Percentiles rank a stretch among this genome's conserved stretches.
Evolutionary conservation across 2,888 invertebrate species (phyloP).

Genomic region (Eupithecia tripunctaria): DNA sequence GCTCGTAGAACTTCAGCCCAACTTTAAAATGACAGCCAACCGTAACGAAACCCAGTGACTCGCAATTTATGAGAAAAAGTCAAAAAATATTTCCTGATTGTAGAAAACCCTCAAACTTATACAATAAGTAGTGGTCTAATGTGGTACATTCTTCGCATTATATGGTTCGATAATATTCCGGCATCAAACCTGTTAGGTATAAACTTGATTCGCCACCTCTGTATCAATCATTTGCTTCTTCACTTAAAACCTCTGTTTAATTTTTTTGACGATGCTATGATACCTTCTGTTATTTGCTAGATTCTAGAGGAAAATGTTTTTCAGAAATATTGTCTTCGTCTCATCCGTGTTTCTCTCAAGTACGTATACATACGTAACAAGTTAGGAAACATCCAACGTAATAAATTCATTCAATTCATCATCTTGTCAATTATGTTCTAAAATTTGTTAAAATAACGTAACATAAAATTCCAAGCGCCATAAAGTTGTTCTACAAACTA

Average conservation of each 20-base stretch:
- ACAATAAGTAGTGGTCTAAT: conserved; percentile 1
- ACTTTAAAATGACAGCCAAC: background rate
- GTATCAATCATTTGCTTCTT: background rate
- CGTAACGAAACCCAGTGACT: background rate
- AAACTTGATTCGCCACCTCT: conserved; percentile 1
- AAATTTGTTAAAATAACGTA: conserved; percentile 33
- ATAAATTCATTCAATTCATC: conserved; percentile 24
- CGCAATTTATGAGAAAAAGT: background rate
- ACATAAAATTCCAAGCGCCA: conserved; percentile 35
- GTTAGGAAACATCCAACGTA: conserved; percentile 18
- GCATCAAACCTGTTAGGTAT: background rate
- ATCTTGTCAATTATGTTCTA: conserved; percentile 20
- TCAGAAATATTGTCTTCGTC: background rate
- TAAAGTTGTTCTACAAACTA: conserved; percentile 13
- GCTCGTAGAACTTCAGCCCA: background rate
- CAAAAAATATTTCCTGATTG: background rate
- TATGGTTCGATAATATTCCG: background rate
- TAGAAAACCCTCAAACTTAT: background rate
- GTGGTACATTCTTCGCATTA: conserved; percentile 3
- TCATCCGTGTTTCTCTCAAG: background rate
- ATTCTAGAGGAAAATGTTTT: background rate
- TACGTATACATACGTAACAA: background rate
- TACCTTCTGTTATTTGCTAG: background rate
- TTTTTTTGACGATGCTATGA: too few species aligned
- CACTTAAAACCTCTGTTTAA: background rate